Base-by-base conservation (phyloP, 2,797 vertebrate genomes). In the Sebastes taczanowskii region DNA sequence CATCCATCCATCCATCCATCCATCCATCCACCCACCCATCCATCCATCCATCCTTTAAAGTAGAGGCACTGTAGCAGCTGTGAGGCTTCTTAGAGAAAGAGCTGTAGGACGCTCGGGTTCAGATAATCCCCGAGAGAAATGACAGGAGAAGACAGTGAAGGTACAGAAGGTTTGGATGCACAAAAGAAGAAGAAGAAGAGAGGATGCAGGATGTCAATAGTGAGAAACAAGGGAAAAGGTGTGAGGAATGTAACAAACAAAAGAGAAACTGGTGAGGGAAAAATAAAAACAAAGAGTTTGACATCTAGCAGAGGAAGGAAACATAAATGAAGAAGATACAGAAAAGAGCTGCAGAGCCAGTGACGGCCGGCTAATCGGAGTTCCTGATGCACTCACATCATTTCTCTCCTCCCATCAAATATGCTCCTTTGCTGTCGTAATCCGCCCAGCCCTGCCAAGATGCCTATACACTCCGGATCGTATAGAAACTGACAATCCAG, bases 331-430 rank as follows among this genome's bases (percentile, higher is more conserved):
- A 46, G 30, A 46, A 32, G 16, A 9, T 34, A 49, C 49, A 71
- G 34, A 52, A 46, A 64, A 75, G 32, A 55, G 62, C 73, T 30
- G 30, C 53, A 67, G 61, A 72, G 67, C 65, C 55, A 29, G 77
- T 22, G 49, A 25, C 6, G 11, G 64, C 42, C 27, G 60, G 23
- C 49, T 84, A 74, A 84, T 83, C 59, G 63, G 70, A 82, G 78
- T 67, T 72, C 23, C 64, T 86, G 76, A 91, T 86, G 66, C 80
- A 81, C 72, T 88, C 72, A 27, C 71, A 74, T 74, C 64, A 71
- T 73, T 49, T 59, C 65, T 79, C 77, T 78, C 32, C 69, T 73
- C 29, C 72, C 34, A 78, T 86, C 64, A 77, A 66, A 81, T 85
- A 25, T 60, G 60, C 66, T 77, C 7, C 52, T 56, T 42, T 38